Base-by-base conservation (phyloP, 2,113 vertebrate species). In the Scomber scombrus region DNA sequence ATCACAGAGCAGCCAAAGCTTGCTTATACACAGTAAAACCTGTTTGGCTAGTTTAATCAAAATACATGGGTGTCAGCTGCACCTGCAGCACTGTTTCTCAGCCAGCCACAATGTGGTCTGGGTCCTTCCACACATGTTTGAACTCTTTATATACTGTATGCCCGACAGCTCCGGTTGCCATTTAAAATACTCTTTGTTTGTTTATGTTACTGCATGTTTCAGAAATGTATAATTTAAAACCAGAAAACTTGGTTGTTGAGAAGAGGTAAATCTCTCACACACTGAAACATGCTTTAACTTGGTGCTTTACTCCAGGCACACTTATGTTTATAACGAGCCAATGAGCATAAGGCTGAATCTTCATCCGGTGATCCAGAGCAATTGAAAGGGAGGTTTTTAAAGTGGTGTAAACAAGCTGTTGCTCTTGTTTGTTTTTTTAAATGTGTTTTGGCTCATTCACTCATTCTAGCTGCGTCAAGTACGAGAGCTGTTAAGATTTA, bases 31-130 rank as follows among this genome's bases (percentile, higher is more conserved):
- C 34, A 18, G 77, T 67, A 73, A 90, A 94, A 95, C 94, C 85
- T 74, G 94, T 92, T 93, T 66, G 65, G 63, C 89, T 47, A 81
- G 88, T 90, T 93, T 87, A 55, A 89, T 86, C 29, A 80, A 87
- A 92, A 80, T 58, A 67, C 81, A 80, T 63, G 23, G 47, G 84
- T 84, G 88, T 89, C 88, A 87, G 85, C 87, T 93, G 90, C 87
- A 92, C 89, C 91, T 91, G 90, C 70, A 86, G 77, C 69, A 70
- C 70, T 73, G 45, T 90, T 89, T 90, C 83, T 82, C 88, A 85
- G 77, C 21, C 71, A 71, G 57, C 58, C 16, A 57, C 75, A 46
- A 52, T n/a, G 68, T n/a, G 23, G 71, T 65, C 2, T 71, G 31
- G n/a, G 12, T 81, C 64, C 52, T 58, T 51, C 65, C 31, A 43